Evolutionary conservation across 64 coral and sea anemone species (phyloP).

Genomic region (Montipora cactus): DNA sequence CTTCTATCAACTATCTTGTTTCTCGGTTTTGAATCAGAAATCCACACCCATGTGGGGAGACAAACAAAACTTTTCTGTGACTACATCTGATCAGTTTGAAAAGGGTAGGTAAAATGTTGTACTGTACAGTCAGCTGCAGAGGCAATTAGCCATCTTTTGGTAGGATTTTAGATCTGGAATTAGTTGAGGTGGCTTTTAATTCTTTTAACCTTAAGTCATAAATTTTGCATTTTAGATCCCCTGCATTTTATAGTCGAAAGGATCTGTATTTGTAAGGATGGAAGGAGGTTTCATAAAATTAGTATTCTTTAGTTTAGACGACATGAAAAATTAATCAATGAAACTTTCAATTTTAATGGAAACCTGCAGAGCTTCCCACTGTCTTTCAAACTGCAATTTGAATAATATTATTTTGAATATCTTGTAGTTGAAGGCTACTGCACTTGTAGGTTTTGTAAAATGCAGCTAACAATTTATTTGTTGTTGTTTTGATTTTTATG

Average conservation of each 20-base stretch:
- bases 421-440: neutral
- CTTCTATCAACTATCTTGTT: neutral
- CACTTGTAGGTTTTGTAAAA: neutral
- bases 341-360: neutral
- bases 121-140: neutral
- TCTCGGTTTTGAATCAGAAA: neutral
- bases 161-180: neutral
- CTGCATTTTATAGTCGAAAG: neutral
- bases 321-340: constrained; percentile 42
- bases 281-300: constrained; percentile 10
- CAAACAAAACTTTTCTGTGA: neutral
- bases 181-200: neutral
- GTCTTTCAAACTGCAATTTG: neutral
- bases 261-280: neutral
- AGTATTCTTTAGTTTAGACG: neutral
- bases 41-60: neutral
- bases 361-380: neutral
- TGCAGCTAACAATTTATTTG: neutral
- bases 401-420: neutral
- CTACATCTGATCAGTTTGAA: neutral
- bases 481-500: neutral
- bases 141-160: neutral
- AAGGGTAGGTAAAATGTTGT: neutral
- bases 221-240: neutral
- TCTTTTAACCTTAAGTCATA: neutral